These are phyloP conservation scores for Sinocyclocheilus maitianheensis DNA, from an alignment of 2,113 vertebrate species.

Conservation along the genomic window DNA sequence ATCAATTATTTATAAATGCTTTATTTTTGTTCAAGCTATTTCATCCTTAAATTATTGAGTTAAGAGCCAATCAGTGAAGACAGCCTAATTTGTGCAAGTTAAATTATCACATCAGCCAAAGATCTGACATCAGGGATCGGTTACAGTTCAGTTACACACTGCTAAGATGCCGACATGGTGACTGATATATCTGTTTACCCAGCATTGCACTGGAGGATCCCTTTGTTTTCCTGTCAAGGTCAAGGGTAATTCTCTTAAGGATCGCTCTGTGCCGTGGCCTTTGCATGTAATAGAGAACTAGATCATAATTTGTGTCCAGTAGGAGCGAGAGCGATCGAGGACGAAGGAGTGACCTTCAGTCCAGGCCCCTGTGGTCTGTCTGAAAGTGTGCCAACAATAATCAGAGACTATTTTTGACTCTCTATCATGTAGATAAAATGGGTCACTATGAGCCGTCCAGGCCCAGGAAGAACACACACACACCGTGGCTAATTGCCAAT, in stretches of 20 bases:
- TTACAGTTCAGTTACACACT: slow-evolving; percentile 1
- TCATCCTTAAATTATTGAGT: neutral
- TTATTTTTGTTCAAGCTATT: slow-evolving; percentile 7
- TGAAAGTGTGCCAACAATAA: slow-evolving; percentile 57
- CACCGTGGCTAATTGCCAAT: slow-evolving; percentile 6
- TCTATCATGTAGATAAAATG: slow-evolving; percentile 56
- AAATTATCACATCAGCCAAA: slow-evolving; percentile 56
- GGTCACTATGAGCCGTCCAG: slow-evolving; percentile 31
- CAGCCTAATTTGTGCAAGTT: slow-evolving; percentile 51
- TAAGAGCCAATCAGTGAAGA: neutral
- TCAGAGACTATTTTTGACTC: slow-evolving; percentile 58
- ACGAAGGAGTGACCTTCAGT: slow-evolving; percentile 53
- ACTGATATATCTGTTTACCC: slow-evolving; percentile 35
- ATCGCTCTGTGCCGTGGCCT: slow-evolving; percentile 48
- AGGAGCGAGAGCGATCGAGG: slow-evolving; percentile 28
- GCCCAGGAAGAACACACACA: slow-evolving; percentile 34
- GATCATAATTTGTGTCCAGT: slow-evolving; percentile 50
- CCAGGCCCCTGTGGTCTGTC: slow-evolving; percentile 42
- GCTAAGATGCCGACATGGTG: neutral
- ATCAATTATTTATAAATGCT: slow-evolving; percentile 21
- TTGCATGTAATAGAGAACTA: slow-evolving; percentile 52
- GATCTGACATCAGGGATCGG: slow-evolving; percentile 48
- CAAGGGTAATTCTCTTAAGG: slow-evolving; percentile 53
- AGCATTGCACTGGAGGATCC: neutral
- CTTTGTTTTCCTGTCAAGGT: slow-evolving; percentile 51